Percentiles rank a stretch among this genome's conserved stretches.
Evolutionary conservation across 1,140 invertebrate species (phyloP).

Genomic region (Chrysopa pallens): DNA sequence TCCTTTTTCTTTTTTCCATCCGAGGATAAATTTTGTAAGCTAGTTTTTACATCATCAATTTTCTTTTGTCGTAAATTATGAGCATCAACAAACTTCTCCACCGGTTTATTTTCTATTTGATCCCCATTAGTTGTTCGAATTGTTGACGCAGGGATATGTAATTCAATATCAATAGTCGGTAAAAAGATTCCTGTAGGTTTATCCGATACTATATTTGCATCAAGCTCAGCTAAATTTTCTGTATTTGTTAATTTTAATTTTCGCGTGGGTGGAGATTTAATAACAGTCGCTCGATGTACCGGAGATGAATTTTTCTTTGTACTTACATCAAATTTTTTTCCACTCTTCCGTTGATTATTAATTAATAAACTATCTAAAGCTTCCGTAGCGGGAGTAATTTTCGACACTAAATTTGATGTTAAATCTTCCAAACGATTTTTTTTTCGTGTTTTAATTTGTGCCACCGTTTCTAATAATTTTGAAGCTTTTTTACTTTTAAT

Average conservation of each 20-base stretch:
- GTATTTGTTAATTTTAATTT: conserved; percentile 23
- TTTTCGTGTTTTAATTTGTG: conserved; percentile 30
- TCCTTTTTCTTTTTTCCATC: no score
- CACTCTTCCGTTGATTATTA: conserved; percentile 2
- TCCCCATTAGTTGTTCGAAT: conserved; percentile 13
- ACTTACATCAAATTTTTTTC: background rate
- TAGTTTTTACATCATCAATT: background rate
- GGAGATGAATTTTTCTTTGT: conserved; percentile 7
- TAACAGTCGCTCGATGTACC: conserved; percentile 25
- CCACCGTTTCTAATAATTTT: conserved; percentile 7
- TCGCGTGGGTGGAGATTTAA: conserved; percentile 31
- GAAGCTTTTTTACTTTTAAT: conserved; percentile 2
- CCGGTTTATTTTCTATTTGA: conserved; percentile 10
- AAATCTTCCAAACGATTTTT: conserved; percentile 36
- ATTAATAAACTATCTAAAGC: conserved; percentile 1
- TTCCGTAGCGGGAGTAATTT: conserved; percentile 20
- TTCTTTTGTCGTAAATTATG: conserved; percentile 2
- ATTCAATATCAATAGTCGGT: conserved; percentile 38
- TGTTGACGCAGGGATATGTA: conserved; percentile 36
- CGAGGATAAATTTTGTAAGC: no score
- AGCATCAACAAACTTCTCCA: background rate
- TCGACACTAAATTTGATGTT: conserved; percentile 29
- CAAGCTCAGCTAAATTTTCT: conserved; percentile 19
- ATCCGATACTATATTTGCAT: conserved; percentile 19
- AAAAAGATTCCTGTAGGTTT: conserved; percentile 43